These are phyloP conservation scores for Cosmorhoe ocellata DNA, from an alignment of 2,888 invertebrate genomes.

Conservation along the genomic window DNA sequence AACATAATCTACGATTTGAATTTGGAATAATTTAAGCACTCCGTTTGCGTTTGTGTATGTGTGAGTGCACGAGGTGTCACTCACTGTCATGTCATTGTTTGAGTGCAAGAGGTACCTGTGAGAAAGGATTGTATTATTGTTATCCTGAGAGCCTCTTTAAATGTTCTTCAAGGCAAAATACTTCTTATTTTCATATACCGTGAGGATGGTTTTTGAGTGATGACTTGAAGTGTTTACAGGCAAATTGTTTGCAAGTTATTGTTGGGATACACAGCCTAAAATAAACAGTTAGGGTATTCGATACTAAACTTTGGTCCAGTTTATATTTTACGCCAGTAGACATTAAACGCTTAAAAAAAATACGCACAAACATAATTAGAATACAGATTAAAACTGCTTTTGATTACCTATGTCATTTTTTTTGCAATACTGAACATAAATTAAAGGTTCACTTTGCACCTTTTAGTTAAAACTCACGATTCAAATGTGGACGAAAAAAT, in stretches of 20 bases:
- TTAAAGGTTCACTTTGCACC: too few species aligned
- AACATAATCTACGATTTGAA: too few species aligned
- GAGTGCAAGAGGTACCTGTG: conserved; percentile 9
- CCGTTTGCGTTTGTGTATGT: neutral
- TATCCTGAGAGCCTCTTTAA: conserved; percentile 10
- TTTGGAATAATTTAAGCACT: too few species aligned
- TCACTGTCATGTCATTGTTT: conserved; percentile 19
- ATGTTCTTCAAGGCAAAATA: neutral
- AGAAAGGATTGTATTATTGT: conserved; percentile 14
- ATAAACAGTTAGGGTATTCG: neutral
- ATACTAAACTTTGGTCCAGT: too few species aligned
- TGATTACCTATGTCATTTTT: too few species aligned
- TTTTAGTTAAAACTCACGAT: too few species aligned
- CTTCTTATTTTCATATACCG: neutral
- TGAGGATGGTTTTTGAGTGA: conserved; percentile 11
- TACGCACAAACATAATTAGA: too few species aligned
- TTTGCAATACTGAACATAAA: too few species aligned
- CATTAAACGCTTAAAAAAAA: too few species aligned
- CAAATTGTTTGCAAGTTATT: conserved; percentile 29
- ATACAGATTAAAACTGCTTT: too few species aligned
- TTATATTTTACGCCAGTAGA: too few species aligned
- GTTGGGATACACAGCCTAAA: conserved; percentile 7
- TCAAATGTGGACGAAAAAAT: too few species aligned
- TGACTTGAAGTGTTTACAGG: conserved; percentile 19
- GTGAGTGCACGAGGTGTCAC: conserved; percentile 14